These are phyloP conservation scores for Eulemur mongoz DNA, from an alignment of 2,797 vertebrate species.

Conservation along the genomic window DNA sequence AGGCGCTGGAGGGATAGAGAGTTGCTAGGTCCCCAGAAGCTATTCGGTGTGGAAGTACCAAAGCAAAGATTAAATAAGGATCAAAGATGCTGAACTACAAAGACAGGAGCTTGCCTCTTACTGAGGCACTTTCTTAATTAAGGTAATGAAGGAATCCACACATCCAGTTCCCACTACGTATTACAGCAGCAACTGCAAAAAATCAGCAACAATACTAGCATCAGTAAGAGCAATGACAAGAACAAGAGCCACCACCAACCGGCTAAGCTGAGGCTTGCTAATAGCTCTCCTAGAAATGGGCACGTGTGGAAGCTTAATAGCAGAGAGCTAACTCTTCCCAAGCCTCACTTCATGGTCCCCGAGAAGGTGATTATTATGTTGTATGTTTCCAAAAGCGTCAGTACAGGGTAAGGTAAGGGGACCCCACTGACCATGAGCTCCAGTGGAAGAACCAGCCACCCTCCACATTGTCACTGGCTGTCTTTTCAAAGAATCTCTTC, in stretches of 20 bases:
- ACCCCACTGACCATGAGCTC: rapidly evolving
- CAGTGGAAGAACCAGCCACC: not conserved
- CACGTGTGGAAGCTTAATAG: not conserved
- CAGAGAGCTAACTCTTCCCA: not conserved
- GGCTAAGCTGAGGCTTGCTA: not conserved
- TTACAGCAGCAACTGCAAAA: not conserved
- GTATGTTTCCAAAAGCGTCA: not conserved
- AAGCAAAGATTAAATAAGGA: conserved; percentile 27
- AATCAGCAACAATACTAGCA: not conserved
- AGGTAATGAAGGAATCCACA: not conserved
- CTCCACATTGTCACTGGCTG: not conserved
- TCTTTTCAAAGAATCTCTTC: not conserved
- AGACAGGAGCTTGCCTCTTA: not conserved
- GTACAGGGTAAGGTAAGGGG: not conserved
- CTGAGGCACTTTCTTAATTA: conserved; percentile 39
- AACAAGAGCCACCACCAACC: not conserved
- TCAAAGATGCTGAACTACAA: not conserved
- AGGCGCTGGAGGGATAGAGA: not conserved
- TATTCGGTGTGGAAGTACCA: not conserved
- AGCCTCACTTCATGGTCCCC: not conserved
- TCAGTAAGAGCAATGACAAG: not conserved
- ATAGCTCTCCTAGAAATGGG: not conserved
- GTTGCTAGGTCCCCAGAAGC: conserved; percentile 22
- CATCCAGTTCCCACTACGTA: not conserved
- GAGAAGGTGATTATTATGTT: not conserved